These are phyloP conservation scores for Zaprionus davidi DNA, from an alignment of 1,140 invertebrate species.

Conservation along the genomic window DNA sequence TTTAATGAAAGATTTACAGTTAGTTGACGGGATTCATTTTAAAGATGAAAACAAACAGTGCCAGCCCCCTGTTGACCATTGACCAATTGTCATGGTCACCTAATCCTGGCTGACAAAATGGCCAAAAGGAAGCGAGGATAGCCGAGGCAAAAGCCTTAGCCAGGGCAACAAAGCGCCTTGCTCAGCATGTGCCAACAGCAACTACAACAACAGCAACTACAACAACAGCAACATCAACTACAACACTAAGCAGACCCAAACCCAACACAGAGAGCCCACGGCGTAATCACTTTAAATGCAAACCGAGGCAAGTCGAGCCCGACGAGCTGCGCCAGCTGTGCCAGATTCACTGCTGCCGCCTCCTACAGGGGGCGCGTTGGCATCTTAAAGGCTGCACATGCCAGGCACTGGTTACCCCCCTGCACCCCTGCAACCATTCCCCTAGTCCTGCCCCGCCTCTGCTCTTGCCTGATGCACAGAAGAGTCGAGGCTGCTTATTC, in stretches of 20 bases:
- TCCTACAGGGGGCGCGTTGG: constrained; percentile 22
- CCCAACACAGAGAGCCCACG: constrained; percentile 23
- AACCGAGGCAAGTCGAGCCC: constrained; percentile 44
- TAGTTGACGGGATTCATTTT: not conserved
- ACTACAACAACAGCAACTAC: constrained; percentile 3
- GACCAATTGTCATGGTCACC: constrained; percentile 77
- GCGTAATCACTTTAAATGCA: constrained; percentile 75
- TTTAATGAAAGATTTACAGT: constrained; percentile 8
- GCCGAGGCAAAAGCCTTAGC: constrained; percentile 42
- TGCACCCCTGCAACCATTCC: not conserved
- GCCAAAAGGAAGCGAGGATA: not conserved
- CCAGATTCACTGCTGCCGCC: constrained; percentile 43
- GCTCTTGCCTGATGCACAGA: constrained; percentile 57
- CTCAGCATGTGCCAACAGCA: constrained; percentile 43
- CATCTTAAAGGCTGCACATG: constrained; percentile 65
- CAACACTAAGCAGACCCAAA: not conserved
- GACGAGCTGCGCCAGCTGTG: constrained; percentile 73
- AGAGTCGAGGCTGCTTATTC: constrained; percentile 56
- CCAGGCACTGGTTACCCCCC: constrained; percentile 13
- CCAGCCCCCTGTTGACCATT: constrained; percentile 20
- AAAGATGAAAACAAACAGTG: constrained; percentile 42
- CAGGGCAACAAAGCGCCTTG: constrained; percentile 38
- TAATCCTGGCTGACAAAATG: constrained; percentile 71
- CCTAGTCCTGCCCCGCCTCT: not conserved
- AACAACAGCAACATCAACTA: not conserved